These are phyloP conservation scores for Drosophila maculinotata DNA, from an alignment of 2,888 invertebrate genomes.

Conservation along the genomic window DNA sequence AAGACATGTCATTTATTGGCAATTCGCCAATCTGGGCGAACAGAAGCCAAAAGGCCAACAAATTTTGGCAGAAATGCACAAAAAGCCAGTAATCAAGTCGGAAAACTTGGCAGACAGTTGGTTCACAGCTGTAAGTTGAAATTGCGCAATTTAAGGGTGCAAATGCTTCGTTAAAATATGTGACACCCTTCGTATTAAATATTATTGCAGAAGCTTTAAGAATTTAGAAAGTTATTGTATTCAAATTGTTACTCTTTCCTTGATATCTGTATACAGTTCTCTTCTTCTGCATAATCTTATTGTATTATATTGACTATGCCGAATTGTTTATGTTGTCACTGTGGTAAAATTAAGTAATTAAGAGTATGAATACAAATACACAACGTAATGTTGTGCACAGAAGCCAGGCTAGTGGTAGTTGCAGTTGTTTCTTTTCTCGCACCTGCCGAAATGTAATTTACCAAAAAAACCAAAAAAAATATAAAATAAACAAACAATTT, in stretches of 20 bases:
- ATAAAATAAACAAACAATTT: slow-evolving; percentile 43
- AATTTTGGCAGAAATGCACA: slow-evolving; percentile 32
- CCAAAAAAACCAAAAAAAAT: slow-evolving; percentile 23
- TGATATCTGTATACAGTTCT: neutral
- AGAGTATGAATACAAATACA: slow-evolving; percentile 3
- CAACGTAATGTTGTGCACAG: slow-evolving; percentile 47
- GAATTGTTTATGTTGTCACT: neutral
- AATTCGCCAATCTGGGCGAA: slow-evolving; percentile 51
- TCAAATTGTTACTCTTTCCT: too few species aligned
- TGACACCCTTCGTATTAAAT: neutral
- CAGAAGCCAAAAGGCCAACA: slow-evolving; percentile 40
- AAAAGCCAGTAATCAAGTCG: slow-evolving; percentile 59
- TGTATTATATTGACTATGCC: neutral
- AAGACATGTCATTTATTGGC: slow-evolving; percentile 64
- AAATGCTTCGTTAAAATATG: slow-evolving; percentile 27
- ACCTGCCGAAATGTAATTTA: slow-evolving; percentile 68
- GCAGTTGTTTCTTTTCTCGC: slow-evolving; percentile 33
- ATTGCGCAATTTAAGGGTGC: slow-evolving; percentile 27
- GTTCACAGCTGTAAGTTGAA: slow-evolving; percentile 43
- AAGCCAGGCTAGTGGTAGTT: slow-evolving; percentile 29
- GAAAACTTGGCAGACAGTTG: slow-evolving; percentile 68
- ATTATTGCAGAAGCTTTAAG: neutral
- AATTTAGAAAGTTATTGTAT: neutral
- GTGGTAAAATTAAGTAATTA: slow-evolving; percentile 72
- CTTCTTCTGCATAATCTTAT: neutral